phyloP scores from a whole-genome alignment of 2,113 vertebrate species.

The Neolamprologus hecqui region DNA sequence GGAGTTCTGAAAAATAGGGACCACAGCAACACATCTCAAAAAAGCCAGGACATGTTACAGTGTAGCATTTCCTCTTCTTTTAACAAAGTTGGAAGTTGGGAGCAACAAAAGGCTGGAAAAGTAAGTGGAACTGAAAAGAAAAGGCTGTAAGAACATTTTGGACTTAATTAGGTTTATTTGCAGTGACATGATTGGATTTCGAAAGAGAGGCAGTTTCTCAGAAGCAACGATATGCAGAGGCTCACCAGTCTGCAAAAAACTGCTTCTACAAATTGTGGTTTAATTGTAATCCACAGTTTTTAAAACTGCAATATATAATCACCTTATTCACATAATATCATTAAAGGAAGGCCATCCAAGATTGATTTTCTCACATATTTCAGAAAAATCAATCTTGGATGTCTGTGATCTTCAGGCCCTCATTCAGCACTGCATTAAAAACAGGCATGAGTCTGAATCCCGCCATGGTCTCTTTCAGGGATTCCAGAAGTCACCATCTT shows the following conservation, averaged over 20 bases:
- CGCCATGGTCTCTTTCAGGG: not conserved
- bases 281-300: not conserved
- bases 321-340: not conserved
- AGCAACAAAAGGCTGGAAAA: not conserved
- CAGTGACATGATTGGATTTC: not conserved
- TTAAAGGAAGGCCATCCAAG: not conserved
- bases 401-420: not conserved
- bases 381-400: not conserved
- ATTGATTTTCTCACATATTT: not conserved
- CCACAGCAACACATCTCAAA: not conserved
- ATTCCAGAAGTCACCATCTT: not conserved
- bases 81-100: not conserved
- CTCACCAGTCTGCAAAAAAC: not conserved
- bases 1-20: not conserved
- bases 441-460: not conserved
- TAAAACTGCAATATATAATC: not conserved
- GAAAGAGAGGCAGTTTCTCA: not conserved
- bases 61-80: not conserved
- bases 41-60: not conserved
- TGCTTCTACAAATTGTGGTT: not conserved
- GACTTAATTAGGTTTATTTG: not conserved
- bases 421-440: not conserved
- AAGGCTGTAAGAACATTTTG: not conserved
- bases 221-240: not conserved
- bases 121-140: not conserved